Base-by-base conservation (phyloP, 2,888 invertebrate genomes). In the Shargacucullia verbasci region DNA sequence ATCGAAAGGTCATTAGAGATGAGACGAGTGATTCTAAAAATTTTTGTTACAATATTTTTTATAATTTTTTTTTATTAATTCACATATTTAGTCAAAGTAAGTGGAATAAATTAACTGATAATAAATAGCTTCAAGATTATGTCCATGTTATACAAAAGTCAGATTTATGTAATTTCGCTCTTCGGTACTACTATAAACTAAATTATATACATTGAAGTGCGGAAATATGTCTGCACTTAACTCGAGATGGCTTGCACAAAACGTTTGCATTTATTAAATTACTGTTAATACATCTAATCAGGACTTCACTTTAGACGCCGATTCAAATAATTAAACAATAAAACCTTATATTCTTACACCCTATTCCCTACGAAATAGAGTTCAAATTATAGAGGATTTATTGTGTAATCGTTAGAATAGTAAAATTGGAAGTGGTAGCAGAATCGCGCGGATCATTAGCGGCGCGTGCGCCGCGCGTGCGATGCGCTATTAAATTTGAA, bases 401-500 rank as follows among this genome's bases (percentile, higher is more conserved):
- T 49, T 49, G 15, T 37, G 47, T 29, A 63, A 46, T 54, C 44
- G 46, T 59, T 48, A 43, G 35, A 58, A 45, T 59, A 49, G 45
- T 56, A 60, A 72, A 61, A 47, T 47, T 39, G 55, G 41, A 52
- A 60, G 58, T 56, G 40, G 61, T 57, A 80, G 75, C 78, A 84
- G 87, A 88, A 89, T 86, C 65, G 70, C 79, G 81, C 84, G 67
- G 78, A 84, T 90, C 91, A 90, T 92, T 91, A 92, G 83, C 49
- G 87, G 83, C 91, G 89, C 91, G 91, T 89, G 90, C 88, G 81
- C 73, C 59, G 85, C 88, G 86, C 89, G 90, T 88, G 89, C 86
- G 81, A 60, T 83, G 84, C 82, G 85, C 88, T 80, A 89, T 90
- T 89, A 89, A 82, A 88, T 87, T 83, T 81, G 83, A 88, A 88